Percentiles rank a stretch among this genome's conserved stretches.
Conservation (phyloP, 2,797 vertebrate genomes). For the Petrocephalus schoutedeni region DNA sequence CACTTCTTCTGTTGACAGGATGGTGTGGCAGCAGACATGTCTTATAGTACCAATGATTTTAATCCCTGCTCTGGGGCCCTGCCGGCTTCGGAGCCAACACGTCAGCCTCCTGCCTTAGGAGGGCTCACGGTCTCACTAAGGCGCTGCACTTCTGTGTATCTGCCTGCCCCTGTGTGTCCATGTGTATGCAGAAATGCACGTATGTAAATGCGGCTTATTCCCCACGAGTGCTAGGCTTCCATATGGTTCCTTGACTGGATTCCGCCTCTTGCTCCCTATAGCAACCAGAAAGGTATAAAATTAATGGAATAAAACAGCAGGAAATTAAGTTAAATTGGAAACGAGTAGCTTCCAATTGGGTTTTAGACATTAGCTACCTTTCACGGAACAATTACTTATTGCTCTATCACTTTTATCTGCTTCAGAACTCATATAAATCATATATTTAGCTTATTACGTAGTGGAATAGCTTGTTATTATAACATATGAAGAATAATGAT, state of each 20-base stretch:
- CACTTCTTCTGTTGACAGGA: constrained; percentile 9
- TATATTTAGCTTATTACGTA: constrained; percentile 23
- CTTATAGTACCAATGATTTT: not conserved
- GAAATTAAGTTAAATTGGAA: not conserved
- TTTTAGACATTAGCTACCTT: not conserved
- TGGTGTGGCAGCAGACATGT: constrained; percentile 1
- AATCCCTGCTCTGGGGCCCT: not conserved
- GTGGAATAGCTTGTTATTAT: constrained; percentile 17
- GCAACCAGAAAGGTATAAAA: not conserved
- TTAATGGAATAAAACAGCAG: not conserved
- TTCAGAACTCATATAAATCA: constrained; percentile 25
- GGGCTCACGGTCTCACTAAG: not conserved
- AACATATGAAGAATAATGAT: constrained; percentile 27
- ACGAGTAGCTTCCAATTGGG: not conserved
- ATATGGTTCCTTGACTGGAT: not conserved
- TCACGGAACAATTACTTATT: not conserved
- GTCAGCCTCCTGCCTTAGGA: not conserved
- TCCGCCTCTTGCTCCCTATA: not conserved
- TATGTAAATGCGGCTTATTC: not conserved
- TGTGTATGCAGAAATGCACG: not conserved
- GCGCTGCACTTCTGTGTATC: not conserved
- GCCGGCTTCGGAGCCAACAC: not conserved
- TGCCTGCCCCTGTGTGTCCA: too few species aligned
- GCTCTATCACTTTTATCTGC: not conserved
- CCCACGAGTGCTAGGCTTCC: not conserved